Base-by-base conservation (phyloP, 2,888 invertebrate genomes). In the Marasmarcha lunaedactyla region DNA sequence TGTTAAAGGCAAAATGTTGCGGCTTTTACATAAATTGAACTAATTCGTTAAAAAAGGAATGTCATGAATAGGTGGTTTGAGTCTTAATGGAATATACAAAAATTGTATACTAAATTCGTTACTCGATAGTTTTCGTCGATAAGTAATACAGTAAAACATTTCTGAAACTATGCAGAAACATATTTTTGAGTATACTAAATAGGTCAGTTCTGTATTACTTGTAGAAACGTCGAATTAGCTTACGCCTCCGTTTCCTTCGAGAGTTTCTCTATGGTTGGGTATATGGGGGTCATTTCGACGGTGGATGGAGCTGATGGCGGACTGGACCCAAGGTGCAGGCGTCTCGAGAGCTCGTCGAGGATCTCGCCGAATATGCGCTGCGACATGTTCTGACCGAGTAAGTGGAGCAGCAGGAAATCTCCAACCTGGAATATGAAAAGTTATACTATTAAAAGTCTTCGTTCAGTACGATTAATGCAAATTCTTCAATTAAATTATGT, bases 221-320 rank as follows among this genome's bases (percentile, higher is more conserved):
- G 4, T 20, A 20, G 20, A 20, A 20, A 20, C 7, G 3, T 20
- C 20, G 20, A 20, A 5, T 3, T 5, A 20, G 44, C 57, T 88
- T 91, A 93, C 77, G 93, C 91, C 76, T 93, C 93, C 42, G 92
- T 92, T 77, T 93, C 93, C 72, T 92, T 93, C 56, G 90, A 88
- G 69, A 86, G 91, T 63, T 90, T 90, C 51, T 90, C 90, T 45
- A 90, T 89, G 63, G 89, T 89, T 14, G 93, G 92, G 69, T 94
- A 94, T 44, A 93, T 92, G 3, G 92, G 92, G 41, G 91, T 90
- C 90, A 94, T 92, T 77, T 94, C 94, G 49, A 94, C 76, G 12
- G 94, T 94, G 39, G 93, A 93, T 0, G 94, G 94, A 1, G 94
- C 94, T 1, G 94, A 93, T 0, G 94, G 94, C 44, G 91, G 89